Evolutionary conservation across 2,113 vertebrate species (phyloP).

Genomic region (Gracilinanus agilis): DNA sequence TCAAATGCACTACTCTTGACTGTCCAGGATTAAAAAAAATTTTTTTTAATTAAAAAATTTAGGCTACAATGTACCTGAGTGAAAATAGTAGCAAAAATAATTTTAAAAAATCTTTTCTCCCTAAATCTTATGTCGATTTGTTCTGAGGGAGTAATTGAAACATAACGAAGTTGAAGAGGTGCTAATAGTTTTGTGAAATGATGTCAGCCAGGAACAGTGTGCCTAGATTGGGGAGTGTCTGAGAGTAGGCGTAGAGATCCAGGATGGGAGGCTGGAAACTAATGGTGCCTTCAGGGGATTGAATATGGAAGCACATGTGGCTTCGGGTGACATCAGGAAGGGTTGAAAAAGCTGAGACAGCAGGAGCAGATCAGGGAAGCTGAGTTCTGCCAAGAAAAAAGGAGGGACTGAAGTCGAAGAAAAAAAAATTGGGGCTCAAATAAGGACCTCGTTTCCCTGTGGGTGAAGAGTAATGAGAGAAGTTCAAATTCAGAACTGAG

Average conservation of each 20-base stretch:
- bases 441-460: constrained; percentile 26
- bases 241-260: neutral
- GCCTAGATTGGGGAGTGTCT: neutral
- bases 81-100: neutral
- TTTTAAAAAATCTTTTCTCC: neutral
- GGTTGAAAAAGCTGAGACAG: neutral
- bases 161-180: neutral
- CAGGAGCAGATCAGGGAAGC: constrained; percentile 8
- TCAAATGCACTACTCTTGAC: neutral
- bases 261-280: constrained; percentile 22
- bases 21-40: neutral
- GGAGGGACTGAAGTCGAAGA: neutral
- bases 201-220: neutral
- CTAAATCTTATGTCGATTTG: neutral
- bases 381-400: neutral
- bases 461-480: neutral
- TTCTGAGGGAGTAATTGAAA: neutral
- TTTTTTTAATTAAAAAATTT: neutral
- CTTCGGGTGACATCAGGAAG: constrained; percentile 6
- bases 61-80: neutral
- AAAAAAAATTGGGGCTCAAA: constrained; percentile 7
- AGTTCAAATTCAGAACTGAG: neutral
- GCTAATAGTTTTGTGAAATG: constrained; percentile 45
- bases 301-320: constrained; percentile 19
- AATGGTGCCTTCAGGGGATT: neutral